These are phyloP conservation scores for Andricus quercusramuli DNA, from an alignment of 2,888 invertebrate genomes.

Conservation along the genomic window DNA sequence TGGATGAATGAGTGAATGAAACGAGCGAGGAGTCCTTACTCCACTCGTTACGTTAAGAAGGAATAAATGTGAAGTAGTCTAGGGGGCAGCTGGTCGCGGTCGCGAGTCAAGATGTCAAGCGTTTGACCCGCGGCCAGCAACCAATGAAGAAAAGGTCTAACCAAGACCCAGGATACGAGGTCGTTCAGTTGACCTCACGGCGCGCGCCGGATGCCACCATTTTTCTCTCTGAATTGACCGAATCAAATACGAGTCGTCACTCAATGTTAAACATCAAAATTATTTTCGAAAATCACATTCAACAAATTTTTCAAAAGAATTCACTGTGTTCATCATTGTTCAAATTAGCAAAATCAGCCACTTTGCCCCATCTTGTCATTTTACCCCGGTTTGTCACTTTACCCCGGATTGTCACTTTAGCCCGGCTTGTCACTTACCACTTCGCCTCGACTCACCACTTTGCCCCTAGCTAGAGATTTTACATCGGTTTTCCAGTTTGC, in stretches of 20 bases:
- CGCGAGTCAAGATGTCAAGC: constrained; percentile 72
- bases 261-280: not conserved
- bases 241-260: constrained; percentile 39
- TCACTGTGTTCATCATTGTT: not conserved
- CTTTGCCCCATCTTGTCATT: too few species aligned
- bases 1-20: constrained; percentile 52
- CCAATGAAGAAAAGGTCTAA: constrained; percentile 68
- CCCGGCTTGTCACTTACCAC: too few species aligned
- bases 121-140: constrained; percentile 72
- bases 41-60: constrained; percentile 52
- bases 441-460: too few species aligned
- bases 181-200: constrained; percentile 75
- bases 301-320: not conserved
- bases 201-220: constrained; percentile 77
- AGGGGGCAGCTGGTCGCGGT: constrained; percentile 75
- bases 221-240: constrained; percentile 72
- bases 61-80: constrained; percentile 54
- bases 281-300: not conserved
- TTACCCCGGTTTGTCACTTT: too few species aligned
- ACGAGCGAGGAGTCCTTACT: constrained; percentile 28
- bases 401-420: too few species aligned
- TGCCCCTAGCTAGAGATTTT: too few species aligned
- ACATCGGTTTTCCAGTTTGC: too few species aligned
- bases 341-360: too few species aligned
- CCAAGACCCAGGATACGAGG: constrained; percentile 77